Percentiles rank a stretch among this genome's conserved stretches.
phyloP scores from a whole-genome alignment of 2,888 invertebrate genomes.

The Argyresthia albistria region DNA sequence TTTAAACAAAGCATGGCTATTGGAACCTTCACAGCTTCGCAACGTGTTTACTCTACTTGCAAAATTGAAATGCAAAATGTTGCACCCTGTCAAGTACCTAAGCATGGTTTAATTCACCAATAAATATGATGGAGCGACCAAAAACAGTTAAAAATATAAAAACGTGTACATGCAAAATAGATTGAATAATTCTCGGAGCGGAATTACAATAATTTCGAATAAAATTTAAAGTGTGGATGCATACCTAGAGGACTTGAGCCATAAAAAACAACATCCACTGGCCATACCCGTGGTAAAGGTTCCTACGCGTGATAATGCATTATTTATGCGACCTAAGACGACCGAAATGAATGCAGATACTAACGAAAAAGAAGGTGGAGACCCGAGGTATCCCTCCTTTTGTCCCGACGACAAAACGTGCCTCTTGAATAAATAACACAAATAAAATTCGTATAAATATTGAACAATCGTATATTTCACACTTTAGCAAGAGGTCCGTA shows the following conservation, averaged over 20 bases:
- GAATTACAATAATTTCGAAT: no score
- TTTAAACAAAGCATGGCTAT: constrained; percentile 52
- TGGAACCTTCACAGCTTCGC: constrained; percentile 15
- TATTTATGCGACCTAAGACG: constrained; percentile 66
- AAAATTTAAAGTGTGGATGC: not conserved
- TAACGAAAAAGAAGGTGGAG: constrained; percentile 57
- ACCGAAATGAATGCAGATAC: constrained; percentile 65
- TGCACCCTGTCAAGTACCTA: no score
- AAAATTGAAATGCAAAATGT: no score
- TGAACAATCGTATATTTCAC: constrained; percentile 66
- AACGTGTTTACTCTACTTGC: no score
- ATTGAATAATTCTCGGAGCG: no score
- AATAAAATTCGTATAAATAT: constrained; percentile 68
- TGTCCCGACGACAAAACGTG: constrained; percentile 56
- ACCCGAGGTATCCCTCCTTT: constrained; percentile 37
- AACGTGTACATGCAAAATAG: no score
- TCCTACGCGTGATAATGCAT: constrained; percentile 67
- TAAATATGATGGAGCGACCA: no score
- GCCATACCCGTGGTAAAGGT: constrained; percentile 30
- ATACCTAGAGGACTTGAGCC: not conserved
- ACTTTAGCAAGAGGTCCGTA: constrained; percentile 49
- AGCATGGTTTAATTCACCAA: no score
- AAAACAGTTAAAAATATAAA: no score
- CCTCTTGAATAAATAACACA: constrained; percentile 63
- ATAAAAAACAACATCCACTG: constrained; percentile 52